Percentiles rank a stretch among this genome's conserved stretches.
phyloP scores from a whole-genome alignment of 1,140 invertebrate genomes.

The Kradibia gibbosae region DNA sequence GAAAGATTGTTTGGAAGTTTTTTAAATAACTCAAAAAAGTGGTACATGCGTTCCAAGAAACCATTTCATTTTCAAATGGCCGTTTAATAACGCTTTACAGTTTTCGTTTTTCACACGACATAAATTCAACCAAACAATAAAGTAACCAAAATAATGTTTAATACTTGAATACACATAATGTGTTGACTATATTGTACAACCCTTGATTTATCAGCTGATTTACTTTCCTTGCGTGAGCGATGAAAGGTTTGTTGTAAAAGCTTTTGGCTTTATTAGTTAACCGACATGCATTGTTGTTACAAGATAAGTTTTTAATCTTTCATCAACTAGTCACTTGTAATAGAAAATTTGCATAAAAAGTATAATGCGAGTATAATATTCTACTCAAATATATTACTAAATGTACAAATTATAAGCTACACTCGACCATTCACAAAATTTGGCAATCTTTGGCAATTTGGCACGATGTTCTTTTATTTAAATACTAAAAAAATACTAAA shows the following conservation, averaged over 20 bases:
- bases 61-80: background rate
- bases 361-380: background rate
- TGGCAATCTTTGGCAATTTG: no score
- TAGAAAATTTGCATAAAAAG: background rate
- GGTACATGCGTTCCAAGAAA: no score
- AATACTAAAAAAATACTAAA: no score
- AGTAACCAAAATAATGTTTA: background rate
- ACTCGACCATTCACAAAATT: no score
- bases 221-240: conserved; percentile 16
- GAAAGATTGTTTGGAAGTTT: no score
- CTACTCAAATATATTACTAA: no score
- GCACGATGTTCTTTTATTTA: no score
- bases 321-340: background rate
- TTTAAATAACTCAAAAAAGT: no score
- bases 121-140: no score
- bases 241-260: conserved; percentile 13
- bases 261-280: conserved; percentile 39
- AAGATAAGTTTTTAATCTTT: conserved; percentile 10
- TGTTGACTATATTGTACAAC: background rate
- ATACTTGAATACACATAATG: background rate
- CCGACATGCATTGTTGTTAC: conserved; percentile 22
- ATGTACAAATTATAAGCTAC: no score
- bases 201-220: conserved; percentile 31
- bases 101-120: no score
- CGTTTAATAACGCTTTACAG: background rate